Evolutionary conservation across 1,140 invertebrate species (phyloP), one percentile per base, ranked within the genome.

Genomic region (Campoletis sonorensis): DNA sequence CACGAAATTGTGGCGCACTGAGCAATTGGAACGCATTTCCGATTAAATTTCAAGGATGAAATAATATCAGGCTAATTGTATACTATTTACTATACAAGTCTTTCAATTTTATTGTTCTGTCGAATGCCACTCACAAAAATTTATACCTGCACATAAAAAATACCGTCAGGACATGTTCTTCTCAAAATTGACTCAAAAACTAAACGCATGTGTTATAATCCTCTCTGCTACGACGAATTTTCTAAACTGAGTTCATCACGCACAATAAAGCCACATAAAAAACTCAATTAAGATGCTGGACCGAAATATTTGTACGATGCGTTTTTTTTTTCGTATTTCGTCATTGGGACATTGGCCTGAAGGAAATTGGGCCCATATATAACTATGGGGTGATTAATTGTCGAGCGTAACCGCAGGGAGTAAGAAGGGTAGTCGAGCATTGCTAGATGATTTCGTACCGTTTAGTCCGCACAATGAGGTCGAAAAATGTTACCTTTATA

Each of bases 321-420:
- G 61, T 15, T 67, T 45, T 67, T 75, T 27, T 40, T 85, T 71
- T 81, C 79, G 11, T n/a, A n/a, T 81, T 81, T 81, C 81, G 79
- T 79, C 70, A 70, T 72, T 80, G 70, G 80, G 79, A 86, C 80
- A 30, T 81, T 85, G 84, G 79, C 81, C 80, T 37, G 75, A 81
- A 86, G 85, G 18, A 27, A 85, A 86, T 40, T 79, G 82, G 84
- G 83, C 79, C 11, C 67, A 84, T n/a, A n/a, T n/a, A n/a, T 86
- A 85, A 84, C 86, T 82, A 86, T 51, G 37, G 27, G 49, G 78
- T 85, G 86, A 84, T 86, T 86, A 86, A 85, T 78, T 82, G 79
- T 80, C 76, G 30, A 70, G 13, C 30, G 30, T 70, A 70, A 79
- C 71, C 81, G 51, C 64, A 64, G 40, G 26, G 76, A 78, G 54